phyloP scores from a whole-genome alignment of 2,113 vertebrate species.

The Calyptomena viridis region DNA sequence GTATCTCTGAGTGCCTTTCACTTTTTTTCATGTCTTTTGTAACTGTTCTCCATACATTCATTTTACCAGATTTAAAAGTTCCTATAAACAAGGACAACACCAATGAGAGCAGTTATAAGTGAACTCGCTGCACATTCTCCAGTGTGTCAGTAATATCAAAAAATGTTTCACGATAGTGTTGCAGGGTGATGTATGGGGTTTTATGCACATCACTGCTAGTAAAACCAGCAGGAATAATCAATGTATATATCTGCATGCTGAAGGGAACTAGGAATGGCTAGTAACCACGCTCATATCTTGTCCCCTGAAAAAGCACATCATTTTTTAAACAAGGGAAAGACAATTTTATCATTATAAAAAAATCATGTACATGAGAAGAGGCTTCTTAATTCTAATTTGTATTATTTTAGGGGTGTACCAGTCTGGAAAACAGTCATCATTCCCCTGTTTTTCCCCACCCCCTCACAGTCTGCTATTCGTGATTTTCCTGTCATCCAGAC shows the following conservation, averaged over 20 bases:
- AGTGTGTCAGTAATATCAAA: not conserved
- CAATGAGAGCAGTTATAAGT: not conserved
- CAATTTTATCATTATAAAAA: not conserved
- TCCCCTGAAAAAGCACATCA: not conserved
- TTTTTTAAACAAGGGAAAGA: not conserved
- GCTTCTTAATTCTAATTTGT: not conserved
- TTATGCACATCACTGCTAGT: not conserved
- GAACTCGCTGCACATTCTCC: not conserved
- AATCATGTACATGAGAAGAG: not conserved
- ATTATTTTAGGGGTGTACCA: not conserved
- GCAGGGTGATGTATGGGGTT: not conserved
- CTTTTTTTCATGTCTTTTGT: not conserved
- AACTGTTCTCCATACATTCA: not conserved
- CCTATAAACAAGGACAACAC: not conserved
- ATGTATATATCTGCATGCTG: not conserved
- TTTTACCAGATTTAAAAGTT: not conserved
- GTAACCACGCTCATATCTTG: not conserved
- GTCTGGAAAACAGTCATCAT: not conserved
- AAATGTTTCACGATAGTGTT: not conserved
- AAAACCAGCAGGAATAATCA: constrained; percentile 21
- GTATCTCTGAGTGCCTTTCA: not conserved
- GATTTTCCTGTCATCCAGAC: not conserved
- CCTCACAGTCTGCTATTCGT: not conserved
- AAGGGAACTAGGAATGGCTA: not conserved
- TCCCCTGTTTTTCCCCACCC: not conserved